Evolutionary conservation across 2,113 vertebrate species (phyloP).

Genomic region (Cromileptes altivelis): DNA sequence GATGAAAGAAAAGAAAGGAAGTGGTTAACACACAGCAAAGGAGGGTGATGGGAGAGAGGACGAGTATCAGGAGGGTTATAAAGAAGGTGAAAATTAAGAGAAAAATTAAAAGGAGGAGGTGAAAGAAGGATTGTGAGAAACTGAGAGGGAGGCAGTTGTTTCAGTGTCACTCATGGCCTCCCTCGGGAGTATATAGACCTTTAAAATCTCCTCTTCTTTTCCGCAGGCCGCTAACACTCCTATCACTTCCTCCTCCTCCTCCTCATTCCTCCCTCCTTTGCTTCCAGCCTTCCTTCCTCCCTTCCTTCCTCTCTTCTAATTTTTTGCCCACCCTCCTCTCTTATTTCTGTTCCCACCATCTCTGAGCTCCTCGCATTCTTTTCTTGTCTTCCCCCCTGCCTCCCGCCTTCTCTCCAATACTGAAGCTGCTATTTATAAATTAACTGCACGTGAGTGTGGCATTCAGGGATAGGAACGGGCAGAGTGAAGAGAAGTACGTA

Average conservation of each 20-base stretch:
- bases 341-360: neutral
- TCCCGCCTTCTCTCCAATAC: conserved; percentile 46
- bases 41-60: neutral
- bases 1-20: neutral
- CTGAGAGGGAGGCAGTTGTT: conserved; percentile 22
- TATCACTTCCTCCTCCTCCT: conserved; percentile 21
- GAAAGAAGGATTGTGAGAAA: neutral
- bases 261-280: neutral
- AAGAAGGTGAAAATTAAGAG: neutral
- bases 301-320: neutral
- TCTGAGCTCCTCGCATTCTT: conserved; percentile 9
- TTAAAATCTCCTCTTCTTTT: conserved; percentile 63
- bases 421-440: conserved; percentile 49
- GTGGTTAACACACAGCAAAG: neutral
- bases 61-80: neutral
- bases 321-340: neutral
- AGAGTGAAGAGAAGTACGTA: neutral
- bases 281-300: neutral
- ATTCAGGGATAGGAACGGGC: neutral
- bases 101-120: neutral
- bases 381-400: conserved; percentile 11
- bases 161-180: conserved; percentile 67
- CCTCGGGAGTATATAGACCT: conserved; percentile 74
- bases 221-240: conserved; percentile 54
- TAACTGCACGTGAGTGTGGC: neutral